A percentile compares a stretch with the other conserved stretches of the same genome.
Evolutionary conservation across 2,797 vertebrate species (phyloP).

Genomic region (Acropternis orthonyx): DNA sequence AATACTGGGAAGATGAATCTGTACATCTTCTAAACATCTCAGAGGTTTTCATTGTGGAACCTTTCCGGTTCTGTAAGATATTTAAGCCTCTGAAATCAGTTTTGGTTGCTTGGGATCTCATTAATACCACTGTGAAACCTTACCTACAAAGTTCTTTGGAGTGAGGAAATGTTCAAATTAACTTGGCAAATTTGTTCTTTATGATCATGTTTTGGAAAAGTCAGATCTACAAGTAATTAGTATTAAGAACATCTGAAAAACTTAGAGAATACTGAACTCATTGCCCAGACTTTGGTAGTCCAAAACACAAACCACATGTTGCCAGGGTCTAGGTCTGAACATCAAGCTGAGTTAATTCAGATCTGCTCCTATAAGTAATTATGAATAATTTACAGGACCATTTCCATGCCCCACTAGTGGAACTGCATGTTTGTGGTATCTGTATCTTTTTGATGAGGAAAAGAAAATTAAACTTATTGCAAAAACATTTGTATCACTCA

Average conservation of each 20-base stretch:
- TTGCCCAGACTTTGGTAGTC: neutral
- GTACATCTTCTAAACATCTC: neutral
- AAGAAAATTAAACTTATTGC: neutral
- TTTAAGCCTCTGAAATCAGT: neutral
- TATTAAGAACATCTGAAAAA: conserved; percentile 4
- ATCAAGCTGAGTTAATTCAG: conserved; percentile 31
- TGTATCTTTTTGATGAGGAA: neutral
- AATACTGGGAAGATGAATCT: neutral
- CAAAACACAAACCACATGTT: conserved; percentile 26
- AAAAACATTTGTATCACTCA: neutral
- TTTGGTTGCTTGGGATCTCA: neutral
- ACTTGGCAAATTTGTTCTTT: conserved; percentile 1
- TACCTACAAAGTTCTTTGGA: neutral
- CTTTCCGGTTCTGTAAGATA: neutral
- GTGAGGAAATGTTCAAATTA: neutral
- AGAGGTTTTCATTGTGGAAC: neutral
- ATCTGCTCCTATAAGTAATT: neutral
- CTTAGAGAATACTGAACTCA: neutral
- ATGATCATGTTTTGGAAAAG: neutral
- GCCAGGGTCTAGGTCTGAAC: conserved; percentile 3
- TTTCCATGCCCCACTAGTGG: neutral
- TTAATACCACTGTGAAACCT: neutral
- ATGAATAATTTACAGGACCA: neutral
- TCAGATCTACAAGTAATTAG: neutral
- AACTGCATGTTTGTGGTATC: neutral